These are phyloP conservation scores for Paraplagusia blochii DNA, from an alignment of 2,113 vertebrate genomes.

Conservation along the genomic window DNA sequence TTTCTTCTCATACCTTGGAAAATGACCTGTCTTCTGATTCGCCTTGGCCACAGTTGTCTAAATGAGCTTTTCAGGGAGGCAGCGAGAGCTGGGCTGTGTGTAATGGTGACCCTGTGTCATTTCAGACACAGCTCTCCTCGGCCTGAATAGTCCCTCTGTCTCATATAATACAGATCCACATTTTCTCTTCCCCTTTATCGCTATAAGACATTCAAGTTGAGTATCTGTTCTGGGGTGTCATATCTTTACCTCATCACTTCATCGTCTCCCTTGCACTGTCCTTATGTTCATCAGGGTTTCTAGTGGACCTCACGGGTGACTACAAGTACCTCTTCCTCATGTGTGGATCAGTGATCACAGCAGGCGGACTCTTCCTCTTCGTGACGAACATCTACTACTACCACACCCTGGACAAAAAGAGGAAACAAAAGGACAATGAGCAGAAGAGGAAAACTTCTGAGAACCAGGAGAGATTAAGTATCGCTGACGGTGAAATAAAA, in stretches of 20 bases:
- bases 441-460: conserved; percentile 1
- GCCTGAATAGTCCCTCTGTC: conserved; percentile 13
- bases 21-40: conserved; percentile 60
- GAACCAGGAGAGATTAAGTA: conserved; percentile 31
- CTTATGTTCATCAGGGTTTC: conserved; percentile 65
- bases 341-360: conserved; percentile 77
- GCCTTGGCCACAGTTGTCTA: conserved; percentile 59
- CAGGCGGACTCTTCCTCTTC: conserved; percentile 79
- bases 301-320: conserved; percentile 76
- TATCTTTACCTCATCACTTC: not conserved
- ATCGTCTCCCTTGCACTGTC: not conserved
- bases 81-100: conserved; percentile 28
- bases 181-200: too few relatives aligned
- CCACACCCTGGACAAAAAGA: conserved; percentile 70
- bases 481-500: conserved; percentile 23
- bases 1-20: conserved; percentile 53
- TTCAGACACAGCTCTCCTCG: conserved; percentile 44
- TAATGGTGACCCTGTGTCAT: conserved; percentile 54
- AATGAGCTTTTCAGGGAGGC: conserved; percentile 59
- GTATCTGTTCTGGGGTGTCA: conserved; percentile 4
- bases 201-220: conserved; percentile 21
- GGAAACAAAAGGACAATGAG: conserved; percentile 3
- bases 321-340: conserved; percentile 82
- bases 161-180: too few relatives aligned
- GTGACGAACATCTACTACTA: conserved; percentile 83